phyloP scores from a whole-genome alignment of 2,888 invertebrate genomes.

The Drosophila macrospina region DNA sequence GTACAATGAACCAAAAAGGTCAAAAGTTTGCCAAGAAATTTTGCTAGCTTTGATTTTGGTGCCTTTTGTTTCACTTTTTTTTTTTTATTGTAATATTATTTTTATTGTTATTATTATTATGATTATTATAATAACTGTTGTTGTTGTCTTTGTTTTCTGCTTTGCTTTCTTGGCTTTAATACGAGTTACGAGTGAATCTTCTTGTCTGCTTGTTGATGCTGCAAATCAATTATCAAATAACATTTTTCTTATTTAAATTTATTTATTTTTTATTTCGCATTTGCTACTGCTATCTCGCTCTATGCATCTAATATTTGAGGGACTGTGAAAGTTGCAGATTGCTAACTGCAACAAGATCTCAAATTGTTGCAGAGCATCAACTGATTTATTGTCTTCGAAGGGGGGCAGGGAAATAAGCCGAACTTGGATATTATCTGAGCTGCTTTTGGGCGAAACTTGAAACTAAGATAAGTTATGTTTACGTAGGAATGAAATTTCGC shows the following conservation, averaged over 20 bases:
- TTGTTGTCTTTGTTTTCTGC: conserved; percentile 17
- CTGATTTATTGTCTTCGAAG: conserved; percentile 1
- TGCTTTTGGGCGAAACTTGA: too few species aligned
- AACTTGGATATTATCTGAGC: not conserved
- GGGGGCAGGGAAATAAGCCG: too few species aligned
- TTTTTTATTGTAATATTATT: conserved; percentile 10
- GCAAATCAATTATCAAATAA: conserved; percentile 40
- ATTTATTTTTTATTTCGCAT: not conserved
- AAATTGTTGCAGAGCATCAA: too few species aligned
- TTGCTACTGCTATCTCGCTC: conserved; percentile 5
- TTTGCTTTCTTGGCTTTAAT: conserved; percentile 57
- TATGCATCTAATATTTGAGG: not conserved
- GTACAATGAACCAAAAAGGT: conserved; percentile 79
- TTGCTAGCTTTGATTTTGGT: conserved; percentile 32
- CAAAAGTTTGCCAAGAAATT: conserved; percentile 64
- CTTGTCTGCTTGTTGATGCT: conserved; percentile 6
- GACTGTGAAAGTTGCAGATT: conserved; percentile 27
- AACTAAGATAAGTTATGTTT: too few species aligned
- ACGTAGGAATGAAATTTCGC: too few species aligned
- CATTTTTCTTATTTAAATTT: conserved; percentile 14
- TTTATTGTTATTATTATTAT: conserved; percentile 29
- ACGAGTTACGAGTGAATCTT: conserved; percentile 17
- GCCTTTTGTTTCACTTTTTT: conserved; percentile 3
- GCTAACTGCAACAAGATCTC: not conserved
- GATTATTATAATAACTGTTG: conserved; percentile 2